Conservation (phyloP, 2,797 vertebrate genomes). For the Propithecus perrieri region DNA sequence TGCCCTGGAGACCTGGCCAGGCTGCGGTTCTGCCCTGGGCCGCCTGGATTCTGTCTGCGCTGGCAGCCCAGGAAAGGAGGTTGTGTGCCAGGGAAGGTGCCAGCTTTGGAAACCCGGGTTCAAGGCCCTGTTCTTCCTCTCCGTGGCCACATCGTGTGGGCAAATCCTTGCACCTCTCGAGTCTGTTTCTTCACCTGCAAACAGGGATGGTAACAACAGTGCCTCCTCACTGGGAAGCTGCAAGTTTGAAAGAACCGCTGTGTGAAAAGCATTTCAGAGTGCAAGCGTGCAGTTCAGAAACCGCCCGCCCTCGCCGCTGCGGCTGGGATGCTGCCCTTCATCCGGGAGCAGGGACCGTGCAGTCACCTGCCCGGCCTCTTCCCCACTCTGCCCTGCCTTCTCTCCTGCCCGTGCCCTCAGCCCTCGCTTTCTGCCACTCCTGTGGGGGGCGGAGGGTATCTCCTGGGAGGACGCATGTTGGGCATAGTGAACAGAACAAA, state of each 20-base stretch:
- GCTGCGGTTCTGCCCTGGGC: background rate
- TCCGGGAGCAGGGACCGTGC: background rate
- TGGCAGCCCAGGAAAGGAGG: too few species aligned
- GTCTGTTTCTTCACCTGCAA: background rate
- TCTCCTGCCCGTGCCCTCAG: background rate
- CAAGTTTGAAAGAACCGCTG: background rate
- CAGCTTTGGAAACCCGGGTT: background rate
- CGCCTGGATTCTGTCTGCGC: fast-evolving
- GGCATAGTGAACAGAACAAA: background rate
- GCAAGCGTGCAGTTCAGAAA: background rate
- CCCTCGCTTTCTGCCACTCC: background rate
- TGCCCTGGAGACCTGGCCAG: background rate
- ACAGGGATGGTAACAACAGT: fast-evolving
- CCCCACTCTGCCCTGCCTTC: background rate
- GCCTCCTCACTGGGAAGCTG: background rate
- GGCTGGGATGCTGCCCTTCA: background rate
- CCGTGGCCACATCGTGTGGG: background rate
- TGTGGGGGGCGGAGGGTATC: background rate
- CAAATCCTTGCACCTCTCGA: background rate
- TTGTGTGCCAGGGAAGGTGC: fast-evolving
- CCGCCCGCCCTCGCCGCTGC: fast-evolving
- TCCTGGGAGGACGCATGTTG: background rate
- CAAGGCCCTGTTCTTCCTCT: background rate
- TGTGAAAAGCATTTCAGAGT: background rate
- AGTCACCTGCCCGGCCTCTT: too few species aligned